Evolutionary conservation across 64 coral and sea anemone species (phyloP).

Genomic region (Stylophora pistillata): DNA sequence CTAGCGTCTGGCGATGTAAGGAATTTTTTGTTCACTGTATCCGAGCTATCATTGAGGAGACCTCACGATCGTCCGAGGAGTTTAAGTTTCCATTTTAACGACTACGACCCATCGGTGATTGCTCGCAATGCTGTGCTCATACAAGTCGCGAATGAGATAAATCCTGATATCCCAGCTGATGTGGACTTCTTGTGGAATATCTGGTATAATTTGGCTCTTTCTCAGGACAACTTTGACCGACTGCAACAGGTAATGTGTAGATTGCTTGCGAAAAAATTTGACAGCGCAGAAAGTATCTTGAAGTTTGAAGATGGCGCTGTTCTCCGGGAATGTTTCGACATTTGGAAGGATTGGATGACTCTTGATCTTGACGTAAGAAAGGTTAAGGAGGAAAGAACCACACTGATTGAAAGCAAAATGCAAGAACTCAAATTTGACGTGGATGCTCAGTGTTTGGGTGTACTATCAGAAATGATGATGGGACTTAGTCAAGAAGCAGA

Average conservation of each 20-base stretch:
- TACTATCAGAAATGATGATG: constrained; percentile 16
- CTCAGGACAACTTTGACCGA: constrained; percentile 34
- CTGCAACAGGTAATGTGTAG: constrained; percentile 2
- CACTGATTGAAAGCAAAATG: constrained; percentile 13
- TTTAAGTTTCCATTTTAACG: constrained; percentile 62
- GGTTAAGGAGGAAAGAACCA: constrained; percentile 48
- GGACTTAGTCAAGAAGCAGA: not conserved
- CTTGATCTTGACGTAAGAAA: constrained; percentile 31
- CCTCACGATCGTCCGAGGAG: constrained; percentile 8
- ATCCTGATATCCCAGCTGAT: constrained; percentile 32
- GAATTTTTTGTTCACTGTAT: constrained; percentile 57
- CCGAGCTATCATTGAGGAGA: constrained; percentile 48
- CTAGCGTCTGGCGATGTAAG: constrained; percentile 61
- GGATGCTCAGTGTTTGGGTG: not conserved
- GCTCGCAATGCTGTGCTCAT: constrained; percentile 56
- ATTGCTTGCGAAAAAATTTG: not conserved
- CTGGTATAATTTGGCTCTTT: constrained; percentile 68
- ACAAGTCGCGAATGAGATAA: constrained; percentile 33
- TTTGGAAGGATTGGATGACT: constrained; percentile 62
- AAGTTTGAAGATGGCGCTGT: constrained; percentile 25
- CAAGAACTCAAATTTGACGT: not conserved
- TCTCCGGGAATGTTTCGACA: constrained; percentile 31
- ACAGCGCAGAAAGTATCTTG: not conserved
- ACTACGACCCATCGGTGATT: constrained; percentile 58
- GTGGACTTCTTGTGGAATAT: constrained; percentile 75